These are phyloP conservation scores for Patella ulyssiponensis DNA, from an alignment of 2,888 invertebrate genomes.

Conservation along the genomic window DNA sequence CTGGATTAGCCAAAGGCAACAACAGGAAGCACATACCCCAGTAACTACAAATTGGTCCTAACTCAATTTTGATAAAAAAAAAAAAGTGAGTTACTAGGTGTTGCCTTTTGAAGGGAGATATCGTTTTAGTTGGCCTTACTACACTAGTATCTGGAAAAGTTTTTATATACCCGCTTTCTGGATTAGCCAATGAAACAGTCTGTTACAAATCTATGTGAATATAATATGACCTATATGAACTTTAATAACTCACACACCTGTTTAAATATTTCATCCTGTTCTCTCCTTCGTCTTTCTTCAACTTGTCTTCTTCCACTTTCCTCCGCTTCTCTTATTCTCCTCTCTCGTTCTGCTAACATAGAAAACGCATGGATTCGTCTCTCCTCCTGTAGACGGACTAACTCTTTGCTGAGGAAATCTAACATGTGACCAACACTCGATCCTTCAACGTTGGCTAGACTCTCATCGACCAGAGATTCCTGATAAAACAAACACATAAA, in stretches of 20 bases:
- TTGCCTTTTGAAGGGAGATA: too few species aligned
- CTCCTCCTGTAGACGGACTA: slow-evolving; percentile 83
- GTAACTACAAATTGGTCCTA: too few species aligned
- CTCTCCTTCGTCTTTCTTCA: slow-evolving; percentile 81
- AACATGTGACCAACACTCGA: slow-evolving; percentile 81
- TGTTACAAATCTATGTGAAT: slow-evolving; percentile 72
- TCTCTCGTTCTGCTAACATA: slow-evolving; percentile 83
- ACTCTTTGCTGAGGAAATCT: slow-evolving; percentile 84
- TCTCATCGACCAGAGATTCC: slow-evolving; percentile 75
- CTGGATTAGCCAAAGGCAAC: too few species aligned
- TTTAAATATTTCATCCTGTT: slow-evolving; percentile 87
- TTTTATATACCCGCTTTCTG: too few species aligned
- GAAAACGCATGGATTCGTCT: slow-evolving; percentile 85
- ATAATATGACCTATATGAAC: too few species aligned
- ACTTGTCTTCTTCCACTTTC: slow-evolving; percentile 85
- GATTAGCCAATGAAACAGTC: too few species aligned
- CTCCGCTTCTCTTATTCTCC: slow-evolving; percentile 83
- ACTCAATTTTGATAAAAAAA: too few species aligned
- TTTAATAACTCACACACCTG: slow-evolving; percentile 72
- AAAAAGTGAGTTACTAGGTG: too few species aligned
- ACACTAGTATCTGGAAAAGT: too few species aligned
- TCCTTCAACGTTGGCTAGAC: slow-evolving; percentile 82
- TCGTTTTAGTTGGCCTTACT: too few species aligned
- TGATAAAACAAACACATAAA: slow-evolving; percentile 32
- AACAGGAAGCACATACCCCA: too few species aligned